Evolutionary conservation across 2,113 vertebrate genomes (phyloP).

Genomic region (Aix galericulata): DNA sequence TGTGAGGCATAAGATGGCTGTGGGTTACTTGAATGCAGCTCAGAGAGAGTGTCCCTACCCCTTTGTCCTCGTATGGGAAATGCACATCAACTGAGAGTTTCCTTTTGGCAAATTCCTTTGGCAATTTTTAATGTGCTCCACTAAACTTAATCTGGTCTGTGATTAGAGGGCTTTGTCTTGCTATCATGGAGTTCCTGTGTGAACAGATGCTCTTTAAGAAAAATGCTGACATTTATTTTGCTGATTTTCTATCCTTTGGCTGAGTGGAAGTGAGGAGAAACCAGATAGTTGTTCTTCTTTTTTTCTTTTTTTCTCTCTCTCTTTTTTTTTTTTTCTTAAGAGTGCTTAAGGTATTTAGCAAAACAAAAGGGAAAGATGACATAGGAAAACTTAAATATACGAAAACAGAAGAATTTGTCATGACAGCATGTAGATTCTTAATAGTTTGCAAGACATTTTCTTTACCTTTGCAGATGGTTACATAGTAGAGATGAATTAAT

Average conservation of each 20-base stretch:
- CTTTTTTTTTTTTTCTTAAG: background rate
- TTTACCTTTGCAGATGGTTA: background rate
- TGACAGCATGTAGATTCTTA: background rate
- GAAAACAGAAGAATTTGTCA: background rate
- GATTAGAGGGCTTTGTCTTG: conserved; percentile 32
- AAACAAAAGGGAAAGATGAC: background rate
- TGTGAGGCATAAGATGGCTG: background rate
- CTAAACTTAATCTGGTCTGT: conserved; percentile 6
- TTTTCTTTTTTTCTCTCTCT: background rate
- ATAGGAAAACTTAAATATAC: background rate
- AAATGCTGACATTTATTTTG: conserved; percentile 46
- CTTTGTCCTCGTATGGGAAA: background rate
- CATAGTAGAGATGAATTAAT: background rate
- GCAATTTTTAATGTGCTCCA: background rate
- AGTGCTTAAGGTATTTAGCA: background rate
- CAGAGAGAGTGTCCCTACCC: background rate
- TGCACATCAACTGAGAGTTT: background rate
- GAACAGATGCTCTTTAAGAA: conserved; percentile 33
- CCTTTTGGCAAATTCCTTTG: background rate
- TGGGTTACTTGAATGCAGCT: background rate
- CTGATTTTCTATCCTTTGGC: conserved; percentile 45
- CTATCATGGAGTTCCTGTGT: conserved; percentile 10
- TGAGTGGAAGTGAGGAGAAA: conserved; percentile 24
- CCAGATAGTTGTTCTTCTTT: conserved; percentile 9
- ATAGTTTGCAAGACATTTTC: background rate